These are phyloP conservation scores for Scatophagus argus DNA, from an alignment of 2,113 vertebrate species.

Conservation along the genomic window DNA sequence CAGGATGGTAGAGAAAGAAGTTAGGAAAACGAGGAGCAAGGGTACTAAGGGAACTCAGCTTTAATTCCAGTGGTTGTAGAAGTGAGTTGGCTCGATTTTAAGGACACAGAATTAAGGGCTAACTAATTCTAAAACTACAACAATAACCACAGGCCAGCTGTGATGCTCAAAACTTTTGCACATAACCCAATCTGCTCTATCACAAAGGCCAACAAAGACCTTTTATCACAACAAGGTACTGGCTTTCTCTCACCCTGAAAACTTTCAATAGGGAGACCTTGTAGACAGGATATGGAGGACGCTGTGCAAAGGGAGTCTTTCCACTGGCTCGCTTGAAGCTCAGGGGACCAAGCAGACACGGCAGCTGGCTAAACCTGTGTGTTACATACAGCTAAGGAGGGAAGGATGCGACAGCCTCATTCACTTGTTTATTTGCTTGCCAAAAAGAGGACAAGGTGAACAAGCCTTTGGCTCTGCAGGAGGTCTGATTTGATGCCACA, in stretches of 20 bases:
- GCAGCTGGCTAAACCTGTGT: constrained; percentile 50
- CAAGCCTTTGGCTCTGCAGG: constrained; percentile 32
- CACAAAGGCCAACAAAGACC: constrained; percentile 38
- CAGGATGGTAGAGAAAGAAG: constrained; percentile 40
- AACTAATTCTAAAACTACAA: too few species aligned
- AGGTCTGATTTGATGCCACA: constrained; percentile 15
- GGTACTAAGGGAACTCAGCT: constrained; percentile 13
- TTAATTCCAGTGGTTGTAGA: not conserved
- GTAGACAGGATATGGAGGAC: constrained; percentile 16
- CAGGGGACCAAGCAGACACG: constrained; percentile 59
- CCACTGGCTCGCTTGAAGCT: constrained; percentile 39
- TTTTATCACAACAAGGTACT: constrained; percentile 31
- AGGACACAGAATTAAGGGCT: constrained; percentile 2
- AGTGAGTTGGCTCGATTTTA: constrained; percentile 2
- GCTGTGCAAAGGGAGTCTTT: constrained; percentile 41
- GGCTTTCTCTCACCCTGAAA: constrained; percentile 33
- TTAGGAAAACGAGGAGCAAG: constrained; percentile 25
- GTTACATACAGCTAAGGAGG: constrained; percentile 61
- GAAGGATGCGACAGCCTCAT: constrained; percentile 47
- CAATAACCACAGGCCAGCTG: not conserved
- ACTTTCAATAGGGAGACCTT: constrained; percentile 35
- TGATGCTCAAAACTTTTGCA: constrained; percentile 9
- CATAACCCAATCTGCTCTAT: not conserved
- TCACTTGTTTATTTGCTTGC: constrained; percentile 60
- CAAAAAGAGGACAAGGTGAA: constrained; percentile 67